Conservation (phyloP, 2,888 invertebrate species). For the Andricus quercusramuli region DNA sequence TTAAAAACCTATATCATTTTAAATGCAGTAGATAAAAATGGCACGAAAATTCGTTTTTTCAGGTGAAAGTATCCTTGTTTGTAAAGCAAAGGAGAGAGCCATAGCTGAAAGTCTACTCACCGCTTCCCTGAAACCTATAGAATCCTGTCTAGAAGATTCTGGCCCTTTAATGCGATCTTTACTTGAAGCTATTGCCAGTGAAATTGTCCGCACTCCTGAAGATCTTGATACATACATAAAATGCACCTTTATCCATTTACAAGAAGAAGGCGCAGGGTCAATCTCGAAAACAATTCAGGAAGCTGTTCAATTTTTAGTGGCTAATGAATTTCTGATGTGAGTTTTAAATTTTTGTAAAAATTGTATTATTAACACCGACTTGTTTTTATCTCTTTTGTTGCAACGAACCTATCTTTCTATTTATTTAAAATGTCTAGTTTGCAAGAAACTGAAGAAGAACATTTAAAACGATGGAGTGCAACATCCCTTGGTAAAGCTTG, state of each 20-base stretch:
- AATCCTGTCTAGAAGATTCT: slow-evolving; percentile 89
- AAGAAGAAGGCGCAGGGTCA: slow-evolving; percentile 55
- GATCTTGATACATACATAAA: slow-evolving; percentile 89
- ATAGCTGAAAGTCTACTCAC: slow-evolving; percentile 86
- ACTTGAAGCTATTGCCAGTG: slow-evolving; percentile 92
- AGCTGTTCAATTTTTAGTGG: slow-evolving; percentile 86
- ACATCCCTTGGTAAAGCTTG: slow-evolving; percentile 96
- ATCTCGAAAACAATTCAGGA: slow-evolving; percentile 79
- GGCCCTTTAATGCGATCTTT: slow-evolving; percentile 88
- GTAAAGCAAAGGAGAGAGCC: slow-evolving; percentile 87
- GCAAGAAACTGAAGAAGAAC: slow-evolving; percentile 59
- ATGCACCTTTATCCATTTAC: slow-evolving; percentile 84
- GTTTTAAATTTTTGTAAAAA: slow-evolving; percentile 53
- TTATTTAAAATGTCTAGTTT: slow-evolving; percentile 52
- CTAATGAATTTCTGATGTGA: slow-evolving; percentile 89
- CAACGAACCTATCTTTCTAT: not conserved
- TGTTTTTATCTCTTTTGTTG: not conserved
- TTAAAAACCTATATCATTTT: not conserved
- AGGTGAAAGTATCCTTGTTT: slow-evolving; percentile 96
- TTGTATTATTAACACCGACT: not conserved
- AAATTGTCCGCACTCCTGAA: slow-evolving; percentile 85
- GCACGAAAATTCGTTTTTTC: slow-evolving; percentile 44
- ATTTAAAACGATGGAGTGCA: slow-evolving; percentile 82
- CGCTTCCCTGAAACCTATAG: slow-evolving; percentile 85
- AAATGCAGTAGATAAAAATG: slow-evolving; percentile 12